A percentile compares a stretch with the other conserved stretches of the same genome.
Evolutionary conservation across 2,113 vertebrate genomes (phyloP).

Genomic region (Promerops cafer): DNA sequence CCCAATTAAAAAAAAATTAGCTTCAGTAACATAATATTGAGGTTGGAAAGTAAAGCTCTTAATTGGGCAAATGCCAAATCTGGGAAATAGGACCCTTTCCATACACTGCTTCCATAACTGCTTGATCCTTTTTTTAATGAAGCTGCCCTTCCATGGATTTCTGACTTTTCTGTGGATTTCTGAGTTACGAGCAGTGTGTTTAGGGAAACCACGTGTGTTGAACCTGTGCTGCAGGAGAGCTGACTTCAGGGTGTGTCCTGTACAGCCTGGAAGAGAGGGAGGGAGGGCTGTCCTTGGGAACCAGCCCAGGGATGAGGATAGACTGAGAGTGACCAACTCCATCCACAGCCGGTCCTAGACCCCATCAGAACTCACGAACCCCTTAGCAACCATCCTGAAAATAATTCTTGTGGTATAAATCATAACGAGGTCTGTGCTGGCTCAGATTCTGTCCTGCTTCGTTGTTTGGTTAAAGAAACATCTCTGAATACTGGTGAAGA

Average conservation of each 20-base stretch:
- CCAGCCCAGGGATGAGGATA: not conserved
- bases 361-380: not conserved
- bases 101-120: not conserved
- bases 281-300: not conserved
- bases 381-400: not conserved
- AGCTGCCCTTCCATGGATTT: not conserved
- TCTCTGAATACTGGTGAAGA: not conserved
- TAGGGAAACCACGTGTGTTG: accelerated
- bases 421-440: not conserved
- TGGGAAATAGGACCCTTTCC: not conserved
- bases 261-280: too few species aligned
- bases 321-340: not conserved
- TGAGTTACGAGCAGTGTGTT: accelerated
- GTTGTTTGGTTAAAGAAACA: not conserved
- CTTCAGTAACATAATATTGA: not conserved
- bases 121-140: accelerated
- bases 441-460: not conserved
- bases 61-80: not conserved
- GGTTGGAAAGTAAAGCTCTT: not conserved
- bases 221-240: not conserved
- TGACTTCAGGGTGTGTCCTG: not conserved
- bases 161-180: not conserved
- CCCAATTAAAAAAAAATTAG: not conserved
- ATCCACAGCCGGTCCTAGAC: not conserved
- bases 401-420: not conserved